Evolutionary conservation across 2,797 vertebrate genomes (phyloP), one percentile per base, ranked within the genome.

Genomic region (Sphaeramia orbicularis): DNA sequence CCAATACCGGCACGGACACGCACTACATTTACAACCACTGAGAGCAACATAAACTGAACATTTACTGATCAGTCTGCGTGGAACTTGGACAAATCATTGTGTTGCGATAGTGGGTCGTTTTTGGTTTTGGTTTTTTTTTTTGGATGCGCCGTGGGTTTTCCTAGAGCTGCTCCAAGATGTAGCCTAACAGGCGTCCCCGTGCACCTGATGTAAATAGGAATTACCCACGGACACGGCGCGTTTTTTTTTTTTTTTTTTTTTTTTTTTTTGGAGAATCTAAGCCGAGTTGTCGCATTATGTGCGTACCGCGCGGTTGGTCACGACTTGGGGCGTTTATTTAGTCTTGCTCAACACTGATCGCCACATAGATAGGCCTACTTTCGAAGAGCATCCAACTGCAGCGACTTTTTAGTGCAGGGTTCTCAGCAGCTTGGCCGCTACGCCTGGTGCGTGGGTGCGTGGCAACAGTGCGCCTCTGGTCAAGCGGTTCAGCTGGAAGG

Each of bases 371-470:
- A 48, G 74, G 70, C 71, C 68, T 37, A 63, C 64, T 81, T 76
- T 76, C 57, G 27, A 68, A 64, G 66, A 82, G 65, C 69, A 60
- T 48, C 47, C 62, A 60, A 63, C 71, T 75, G 75, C 76, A 14
- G 62, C 65, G 74, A 90, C 81, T 75, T 78, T 65, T 64, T 63
- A 12, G 64, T 43, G 69, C 72, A 13, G 71, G 48, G 78, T 54
- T 65, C 60, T 58, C 67, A 38, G 80, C 85, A 55, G 69, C 67
- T 67, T 69, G 83, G 67, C 66, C 19, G 74, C 66, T 10, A 13
- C 42, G 56, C 57, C 63, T 72, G 53, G 69, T 88, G 89, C 84
- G 80, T 88, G 81, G 84, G 87, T 83, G 86, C 81, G 86, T 80
- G 81, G 76, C 54, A 72, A 57, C 86, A 45, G 79, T 51, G 82